Base-by-base conservation (phyloP, 2,888 invertebrate species). In the Ichneumoninae sp. region DNA sequence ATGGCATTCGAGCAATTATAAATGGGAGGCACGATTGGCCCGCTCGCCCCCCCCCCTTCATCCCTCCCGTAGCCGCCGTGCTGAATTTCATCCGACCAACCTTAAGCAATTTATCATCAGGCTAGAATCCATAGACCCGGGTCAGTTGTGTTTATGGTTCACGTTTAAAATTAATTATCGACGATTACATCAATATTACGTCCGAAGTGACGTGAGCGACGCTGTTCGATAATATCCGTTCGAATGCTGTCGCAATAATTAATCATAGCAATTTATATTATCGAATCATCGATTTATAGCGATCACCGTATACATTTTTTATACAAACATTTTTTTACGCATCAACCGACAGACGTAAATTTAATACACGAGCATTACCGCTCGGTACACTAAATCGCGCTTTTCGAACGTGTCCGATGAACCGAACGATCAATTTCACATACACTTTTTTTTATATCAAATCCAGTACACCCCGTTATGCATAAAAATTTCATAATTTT, bases 1-100 rank as follows among this genome's bases (percentile, higher is more conserved):
- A 62, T 69, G 75, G 44, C 66, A 71, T 82, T 60, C 69, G 85
- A 80, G 72, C 86, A 86, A 89, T 89, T 88, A 87, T 83, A 76
- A 83, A 82, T 86, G 80, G 30, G 71, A 68, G 8, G 19, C 19
- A 19, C 47, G 44, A 83, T 82, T 71, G 70, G 16, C 71, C 57
- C 33, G 33, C 47, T 62, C 75, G 54, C 47, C 6, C 26, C 1
- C 16, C 16, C 10, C 36, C n/a, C 2, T 10, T 3, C 10, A 10
- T 6, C 44, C 44, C 44, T 0, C 16, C 44, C 44, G 13, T 16
- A 13, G 16, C 5, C 13, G 4, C 44, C 5, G 44, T 16, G n/a
- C n/a, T 22, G 54, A 52, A 57, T 72, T 60, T 68, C 79, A 72
- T 62, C 47, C 60, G 47, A 16, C 10, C n/a, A 69, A 16, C 60